Conservation (phyloP, 2,888 invertebrate species). For the Micropterix aruncella region DNA sequence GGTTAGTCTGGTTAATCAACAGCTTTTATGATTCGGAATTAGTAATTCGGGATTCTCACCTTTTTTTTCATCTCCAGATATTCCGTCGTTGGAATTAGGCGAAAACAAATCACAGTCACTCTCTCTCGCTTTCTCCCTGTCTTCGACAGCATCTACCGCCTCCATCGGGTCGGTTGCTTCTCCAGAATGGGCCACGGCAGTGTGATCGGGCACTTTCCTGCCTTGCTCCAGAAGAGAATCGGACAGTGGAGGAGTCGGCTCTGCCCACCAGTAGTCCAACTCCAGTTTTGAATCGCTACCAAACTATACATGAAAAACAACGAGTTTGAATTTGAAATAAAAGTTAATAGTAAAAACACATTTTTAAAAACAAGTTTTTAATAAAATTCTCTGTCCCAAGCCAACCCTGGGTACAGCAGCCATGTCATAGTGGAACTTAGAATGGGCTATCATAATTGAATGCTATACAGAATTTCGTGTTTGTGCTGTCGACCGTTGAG, state of each 20-base stretch:
- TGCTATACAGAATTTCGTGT: no score
- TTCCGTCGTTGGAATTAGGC: conserved; percentile 33
- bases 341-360: no score
- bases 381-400: no score
- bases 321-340: no score
- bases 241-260: conserved; percentile 28
- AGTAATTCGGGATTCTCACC: conserved; percentile 15
- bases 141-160: conserved; percentile 16
- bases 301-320: no score
- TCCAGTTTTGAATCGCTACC: conserved; percentile 60
- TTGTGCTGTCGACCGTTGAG: no score
- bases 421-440: no score
- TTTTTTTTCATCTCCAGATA: conserved; percentile 33
- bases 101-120: conserved; percentile 28
- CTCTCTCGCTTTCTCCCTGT: conserved; percentile 21
- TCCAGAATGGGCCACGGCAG: conserved; percentile 8
- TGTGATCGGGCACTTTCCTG: conserved; percentile 11
- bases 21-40: neutral
- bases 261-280: conserved; percentile 71
- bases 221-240: conserved; percentile 14
- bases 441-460: no score
- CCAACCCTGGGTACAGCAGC: no score
- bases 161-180: conserved; percentile 4
- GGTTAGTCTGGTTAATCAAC: neutral
- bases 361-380: no score